A percentile compares a stretch with the other conserved stretches of the same genome.
These are phyloP conservation scores for Pelobates cultripes DNA, from an alignment of 2,797 vertebrate genomes.

Conservation along the genomic window DNA sequence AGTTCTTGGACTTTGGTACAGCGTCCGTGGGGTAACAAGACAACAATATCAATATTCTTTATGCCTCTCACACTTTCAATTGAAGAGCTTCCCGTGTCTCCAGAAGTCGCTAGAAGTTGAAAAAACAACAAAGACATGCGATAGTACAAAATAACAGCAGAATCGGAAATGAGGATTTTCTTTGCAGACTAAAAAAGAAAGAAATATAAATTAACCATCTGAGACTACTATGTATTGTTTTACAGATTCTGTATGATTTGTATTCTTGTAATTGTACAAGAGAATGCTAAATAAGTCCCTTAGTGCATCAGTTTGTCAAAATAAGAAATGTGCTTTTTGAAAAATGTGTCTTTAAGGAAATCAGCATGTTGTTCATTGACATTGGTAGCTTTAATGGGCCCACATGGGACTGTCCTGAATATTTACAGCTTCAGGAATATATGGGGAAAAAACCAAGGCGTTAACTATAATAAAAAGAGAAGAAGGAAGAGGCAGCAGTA, in stretches of 20 bases:
- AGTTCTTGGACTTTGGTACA: slow-evolving; percentile 86
- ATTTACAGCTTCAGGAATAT: neutral
- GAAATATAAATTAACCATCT: neutral
- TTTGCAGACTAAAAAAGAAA: neutral
- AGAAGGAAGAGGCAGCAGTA: too few species aligned
- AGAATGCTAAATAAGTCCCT: neutral
- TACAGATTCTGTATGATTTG: neutral
- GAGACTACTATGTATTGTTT: neutral
- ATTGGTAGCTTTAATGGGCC: neutral
- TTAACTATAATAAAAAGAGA: too few species aligned
- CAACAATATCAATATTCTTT: slow-evolving; percentile 82
- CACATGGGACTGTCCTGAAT: neutral
- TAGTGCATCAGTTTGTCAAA: neutral
- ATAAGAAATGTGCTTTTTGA: neutral
- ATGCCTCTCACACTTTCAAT: slow-evolving; percentile 83
- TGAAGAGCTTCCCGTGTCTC: slow-evolving; percentile 91
- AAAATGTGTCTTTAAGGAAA: neutral
- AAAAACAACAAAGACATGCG: neutral
- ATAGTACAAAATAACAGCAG: neutral
- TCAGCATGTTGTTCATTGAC: neutral
- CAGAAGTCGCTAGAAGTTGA: slow-evolving; percentile 83
- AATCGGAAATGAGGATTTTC: neutral
- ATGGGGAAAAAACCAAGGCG: too few species aligned
- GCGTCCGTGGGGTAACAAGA: slow-evolving; percentile 83
- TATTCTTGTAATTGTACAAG: neutral